phyloP scores from a whole-genome alignment of 2,113 vertebrate genomes.

The Ciconia maguari region DNA sequence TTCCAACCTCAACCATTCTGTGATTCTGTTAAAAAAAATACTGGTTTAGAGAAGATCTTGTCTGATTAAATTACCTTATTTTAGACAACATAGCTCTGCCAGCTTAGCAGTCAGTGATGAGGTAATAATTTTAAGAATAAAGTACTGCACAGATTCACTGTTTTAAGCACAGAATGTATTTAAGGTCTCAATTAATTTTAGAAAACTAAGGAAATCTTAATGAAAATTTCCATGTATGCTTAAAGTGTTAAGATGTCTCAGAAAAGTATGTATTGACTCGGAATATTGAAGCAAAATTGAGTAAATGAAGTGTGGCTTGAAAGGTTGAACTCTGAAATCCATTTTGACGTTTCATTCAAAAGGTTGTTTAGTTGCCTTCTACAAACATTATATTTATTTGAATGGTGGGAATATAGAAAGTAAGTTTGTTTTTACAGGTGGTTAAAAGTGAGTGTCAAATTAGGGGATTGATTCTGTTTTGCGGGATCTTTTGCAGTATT shows the following conservation, averaged over 20 bases:
- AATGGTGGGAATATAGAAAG: not conserved
- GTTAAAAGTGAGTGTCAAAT: not conserved
- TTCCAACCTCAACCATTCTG: not conserved
- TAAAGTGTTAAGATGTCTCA: not conserved
- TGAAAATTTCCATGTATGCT: not conserved
- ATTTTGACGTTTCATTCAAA: not conserved
- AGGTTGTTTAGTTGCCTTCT: not conserved
- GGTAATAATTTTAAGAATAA: not conserved
- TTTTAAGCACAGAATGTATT: not conserved
- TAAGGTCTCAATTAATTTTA: not conserved
- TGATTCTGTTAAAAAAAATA: not conserved
- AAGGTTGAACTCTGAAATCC: not conserved
- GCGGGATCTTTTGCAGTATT: not conserved
- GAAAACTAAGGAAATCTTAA: not conserved
- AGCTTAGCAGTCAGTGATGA: not conserved
- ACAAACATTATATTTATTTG: not conserved
- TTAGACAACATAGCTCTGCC: not conserved
- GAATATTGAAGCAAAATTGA: not conserved
- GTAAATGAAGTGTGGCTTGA: not conserved
- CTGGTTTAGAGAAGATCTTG: not conserved
- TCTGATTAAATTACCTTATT: not conserved
- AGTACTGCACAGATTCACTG: not conserved
- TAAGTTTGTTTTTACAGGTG: not conserved
- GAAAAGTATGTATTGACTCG: not conserved
- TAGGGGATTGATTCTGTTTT: not conserved